Conservation (phyloP, 2,888 invertebrate genomes). For the Phorcus lineatus region DNA sequence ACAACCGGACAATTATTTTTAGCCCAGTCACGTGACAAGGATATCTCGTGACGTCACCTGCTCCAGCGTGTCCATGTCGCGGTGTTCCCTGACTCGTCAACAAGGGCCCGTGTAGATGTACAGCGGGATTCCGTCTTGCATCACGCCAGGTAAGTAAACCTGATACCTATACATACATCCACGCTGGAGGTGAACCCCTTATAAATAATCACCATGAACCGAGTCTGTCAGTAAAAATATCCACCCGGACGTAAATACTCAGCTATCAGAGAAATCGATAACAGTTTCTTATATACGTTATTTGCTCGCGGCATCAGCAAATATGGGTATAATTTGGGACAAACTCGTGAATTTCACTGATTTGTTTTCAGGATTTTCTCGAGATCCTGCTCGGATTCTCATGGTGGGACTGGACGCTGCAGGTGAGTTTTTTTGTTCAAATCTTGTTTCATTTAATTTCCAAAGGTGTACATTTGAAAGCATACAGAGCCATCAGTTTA, state of each 20-base stretch:
- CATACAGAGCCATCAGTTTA: too few species aligned
- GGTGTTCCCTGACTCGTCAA: background rate
- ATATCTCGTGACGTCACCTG: background rate
- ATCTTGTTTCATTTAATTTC: too few species aligned
- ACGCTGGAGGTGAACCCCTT: background rate
- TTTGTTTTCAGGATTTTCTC: constrained; percentile 3
- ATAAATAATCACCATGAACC: too few species aligned
- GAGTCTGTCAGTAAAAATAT: too few species aligned
- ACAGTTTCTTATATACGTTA: too few species aligned
- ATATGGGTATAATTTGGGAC: background rate
- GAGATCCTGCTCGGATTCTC: constrained; percentile 59
- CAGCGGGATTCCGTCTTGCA: background rate
- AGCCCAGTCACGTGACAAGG: background rate
- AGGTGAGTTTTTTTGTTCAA: constrained; percentile 50
- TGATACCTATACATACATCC: background rate
- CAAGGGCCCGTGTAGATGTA: background rate
- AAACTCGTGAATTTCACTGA: background rate
- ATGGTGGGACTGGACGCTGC: constrained; percentile 73
- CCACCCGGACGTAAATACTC: too few species aligned
- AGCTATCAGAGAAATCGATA: too few species aligned
- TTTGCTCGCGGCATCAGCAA: background rate
- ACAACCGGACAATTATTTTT: background rate
- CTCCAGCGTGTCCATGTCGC: background rate
- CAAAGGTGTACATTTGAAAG: too few species aligned
- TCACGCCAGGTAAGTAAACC: background rate